Evolutionary conservation across 2,797 vertebrate genomes (phyloP).

Genomic region (Natrix natrix): DNA sequence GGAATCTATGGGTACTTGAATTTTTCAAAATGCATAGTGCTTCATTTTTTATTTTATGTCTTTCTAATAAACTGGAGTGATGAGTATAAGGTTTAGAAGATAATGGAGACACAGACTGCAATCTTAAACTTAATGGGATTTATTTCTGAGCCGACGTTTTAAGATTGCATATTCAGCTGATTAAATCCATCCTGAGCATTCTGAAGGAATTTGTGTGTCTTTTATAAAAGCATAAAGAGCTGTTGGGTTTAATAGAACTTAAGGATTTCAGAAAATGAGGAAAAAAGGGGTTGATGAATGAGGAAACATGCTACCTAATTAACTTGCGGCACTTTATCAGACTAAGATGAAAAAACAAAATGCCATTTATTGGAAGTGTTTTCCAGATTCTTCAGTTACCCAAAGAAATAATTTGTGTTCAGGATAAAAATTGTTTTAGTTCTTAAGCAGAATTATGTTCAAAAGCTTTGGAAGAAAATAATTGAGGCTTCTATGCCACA

Average conservation of each 20-base stretch:
- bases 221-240: not conserved
- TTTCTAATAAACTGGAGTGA: not conserved
- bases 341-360: conserved; percentile 39
- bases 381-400: conserved; percentile 23
- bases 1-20: not conserved
- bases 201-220: not conserved
- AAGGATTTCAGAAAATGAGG: conserved; percentile 15
- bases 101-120: conserved; percentile 1
- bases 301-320: conserved; percentile 20
- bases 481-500: not conserved
- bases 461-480: not conserved
- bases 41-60: not conserved
- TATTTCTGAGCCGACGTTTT: not conserved
- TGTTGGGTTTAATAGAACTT: conserved; percentile 9
- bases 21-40: not conserved
- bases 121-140: not conserved
- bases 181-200: not conserved
- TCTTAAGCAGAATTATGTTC: not conserved
- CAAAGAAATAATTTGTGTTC: conserved; percentile 1
- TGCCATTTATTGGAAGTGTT: conserved; percentile 27
- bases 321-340: conserved; percentile 25
- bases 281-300: not conserved
- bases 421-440: conserved; percentile 27
- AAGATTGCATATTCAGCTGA: not conserved
- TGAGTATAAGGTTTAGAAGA: not conserved